Evolutionary conservation across 2,113 vertebrate species (phyloP).

Genomic region (Astur gentilis): DNA sequence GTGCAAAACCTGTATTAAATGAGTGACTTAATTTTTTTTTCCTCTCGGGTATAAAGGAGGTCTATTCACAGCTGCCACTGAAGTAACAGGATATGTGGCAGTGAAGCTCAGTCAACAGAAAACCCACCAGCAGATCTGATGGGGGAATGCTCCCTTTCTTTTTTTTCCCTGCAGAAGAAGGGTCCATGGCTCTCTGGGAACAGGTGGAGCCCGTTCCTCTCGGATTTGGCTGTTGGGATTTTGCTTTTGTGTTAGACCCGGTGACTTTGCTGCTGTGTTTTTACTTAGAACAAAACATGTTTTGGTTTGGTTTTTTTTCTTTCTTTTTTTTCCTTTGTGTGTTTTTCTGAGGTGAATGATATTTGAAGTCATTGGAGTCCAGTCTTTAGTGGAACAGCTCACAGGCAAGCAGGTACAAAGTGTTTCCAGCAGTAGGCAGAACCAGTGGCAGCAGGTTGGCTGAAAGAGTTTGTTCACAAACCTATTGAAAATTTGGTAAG

Average conservation of each 20-base stretch:
- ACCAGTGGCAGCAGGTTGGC: neutral
- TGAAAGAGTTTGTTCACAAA: neutral
- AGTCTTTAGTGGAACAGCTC: neutral
- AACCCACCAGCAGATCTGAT: neutral
- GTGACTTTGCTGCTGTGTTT: neutral
- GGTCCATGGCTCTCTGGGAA: neutral
- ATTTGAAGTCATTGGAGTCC: too few relatives aligned
- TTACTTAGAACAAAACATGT: neutral
- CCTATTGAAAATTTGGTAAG: neutral
- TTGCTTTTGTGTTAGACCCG: neutral
- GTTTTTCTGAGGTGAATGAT: neutral
- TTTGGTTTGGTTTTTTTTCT: too few relatives aligned
- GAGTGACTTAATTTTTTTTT: neutral
- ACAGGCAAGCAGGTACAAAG: neutral
- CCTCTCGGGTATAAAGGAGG: neutral
- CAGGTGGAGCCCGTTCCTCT: neutral
- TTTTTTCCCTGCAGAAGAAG: neutral
- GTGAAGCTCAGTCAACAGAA: neutral
- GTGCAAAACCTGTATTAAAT: neutral
- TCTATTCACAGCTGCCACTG: neutral
- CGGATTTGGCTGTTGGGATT: neutral
- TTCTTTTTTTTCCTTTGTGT: neutral
- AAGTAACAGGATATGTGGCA: neutral
- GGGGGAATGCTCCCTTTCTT: neutral
- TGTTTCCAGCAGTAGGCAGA: neutral